phyloP scores from a whole-genome alignment of 2,888 invertebrate species.

The Pseudanteris insignis region DNA sequence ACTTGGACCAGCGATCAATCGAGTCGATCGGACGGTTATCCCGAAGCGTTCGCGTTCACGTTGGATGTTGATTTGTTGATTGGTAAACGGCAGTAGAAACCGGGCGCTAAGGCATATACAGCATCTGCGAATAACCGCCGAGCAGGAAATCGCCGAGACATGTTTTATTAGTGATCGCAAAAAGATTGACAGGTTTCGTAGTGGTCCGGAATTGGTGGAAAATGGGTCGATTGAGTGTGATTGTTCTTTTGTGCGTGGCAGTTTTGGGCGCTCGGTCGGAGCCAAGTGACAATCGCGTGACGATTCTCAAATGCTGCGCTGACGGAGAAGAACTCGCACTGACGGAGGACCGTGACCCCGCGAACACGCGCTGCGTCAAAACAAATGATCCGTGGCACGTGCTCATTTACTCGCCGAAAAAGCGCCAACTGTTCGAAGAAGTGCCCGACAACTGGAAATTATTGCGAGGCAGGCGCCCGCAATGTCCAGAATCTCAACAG shows the following conservation, averaged over 20 bases:
- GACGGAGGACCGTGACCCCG: constrained; percentile 52
- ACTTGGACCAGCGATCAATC: too few species aligned
- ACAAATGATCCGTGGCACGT: constrained; percentile 69
- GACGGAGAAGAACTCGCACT: constrained; percentile 68
- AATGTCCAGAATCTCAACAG: constrained; percentile 62
- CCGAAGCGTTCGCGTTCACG: too few species aligned
- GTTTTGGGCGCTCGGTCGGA: constrained; percentile 26
- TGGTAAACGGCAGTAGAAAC: too few species aligned
- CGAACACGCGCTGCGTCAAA: constrained; percentile 53
- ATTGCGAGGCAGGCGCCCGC: constrained; percentile 57
- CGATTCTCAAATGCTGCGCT: constrained; percentile 70
- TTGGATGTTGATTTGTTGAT: too few species aligned
- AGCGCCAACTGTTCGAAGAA: constrained; percentile 64
- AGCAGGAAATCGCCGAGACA: neutral
- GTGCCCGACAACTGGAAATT: constrained; percentile 69
- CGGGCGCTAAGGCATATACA: too few species aligned
- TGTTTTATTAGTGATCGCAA: constrained; percentile 8
- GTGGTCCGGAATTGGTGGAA: neutral
- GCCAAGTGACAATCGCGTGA: constrained; percentile 47
- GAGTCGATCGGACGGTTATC: too few species aligned
- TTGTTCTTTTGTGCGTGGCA: constrained; percentile 19
- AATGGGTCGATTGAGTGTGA: constrained; percentile 9
- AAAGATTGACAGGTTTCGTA: constrained; percentile 1
- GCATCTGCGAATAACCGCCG: too few species aligned
- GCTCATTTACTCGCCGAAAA: constrained; percentile 70